phyloP scores from a whole-genome alignment of 2,113 vertebrate genomes.

The Cacatua alba region DNA sequence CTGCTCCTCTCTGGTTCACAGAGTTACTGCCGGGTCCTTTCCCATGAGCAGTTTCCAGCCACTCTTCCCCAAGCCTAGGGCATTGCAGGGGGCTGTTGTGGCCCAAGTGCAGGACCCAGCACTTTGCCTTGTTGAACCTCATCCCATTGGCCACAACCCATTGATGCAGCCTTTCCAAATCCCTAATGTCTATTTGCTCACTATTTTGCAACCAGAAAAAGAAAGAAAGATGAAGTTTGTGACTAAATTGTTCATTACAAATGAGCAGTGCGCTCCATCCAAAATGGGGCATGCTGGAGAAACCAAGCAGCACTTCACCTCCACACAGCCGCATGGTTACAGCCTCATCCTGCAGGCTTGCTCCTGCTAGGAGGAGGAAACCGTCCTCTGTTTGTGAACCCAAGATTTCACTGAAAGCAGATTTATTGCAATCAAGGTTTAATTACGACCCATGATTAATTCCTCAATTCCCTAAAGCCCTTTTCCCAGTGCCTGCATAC shows the following conservation, averaged over 20 bases:
- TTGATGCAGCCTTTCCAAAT: not conserved
- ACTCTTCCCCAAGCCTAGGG: no score
- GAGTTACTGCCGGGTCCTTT: not conserved
- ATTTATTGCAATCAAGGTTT: not conserved
- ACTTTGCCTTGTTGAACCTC: not conserved
- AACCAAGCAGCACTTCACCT: not conserved
- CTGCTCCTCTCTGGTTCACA: not conserved
- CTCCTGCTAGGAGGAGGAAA: not conserved
- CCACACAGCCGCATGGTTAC: accelerated
- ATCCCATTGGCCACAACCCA: not conserved
- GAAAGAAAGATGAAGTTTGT: not conserved
- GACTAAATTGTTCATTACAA: not conserved
- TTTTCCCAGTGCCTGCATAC: not conserved
- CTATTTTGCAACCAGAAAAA: not conserved
- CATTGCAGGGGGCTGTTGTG: not conserved
- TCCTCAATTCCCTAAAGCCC: not conserved
- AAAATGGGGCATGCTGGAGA: not conserved
- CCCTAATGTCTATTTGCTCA: not conserved
- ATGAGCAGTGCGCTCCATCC: not conserved
- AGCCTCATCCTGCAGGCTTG: not conserved
- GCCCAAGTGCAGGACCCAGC: not conserved
- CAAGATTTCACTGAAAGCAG: not conserved
- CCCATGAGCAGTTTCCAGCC: no score
- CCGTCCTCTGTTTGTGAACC: not conserved
- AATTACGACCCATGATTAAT: not conserved